Percentiles rank a stretch among this genome's conserved stretches.
Evolutionary conservation across 2,888 invertebrate species (phyloP).

Genomic region (Cerceris rybyensis): DNA sequence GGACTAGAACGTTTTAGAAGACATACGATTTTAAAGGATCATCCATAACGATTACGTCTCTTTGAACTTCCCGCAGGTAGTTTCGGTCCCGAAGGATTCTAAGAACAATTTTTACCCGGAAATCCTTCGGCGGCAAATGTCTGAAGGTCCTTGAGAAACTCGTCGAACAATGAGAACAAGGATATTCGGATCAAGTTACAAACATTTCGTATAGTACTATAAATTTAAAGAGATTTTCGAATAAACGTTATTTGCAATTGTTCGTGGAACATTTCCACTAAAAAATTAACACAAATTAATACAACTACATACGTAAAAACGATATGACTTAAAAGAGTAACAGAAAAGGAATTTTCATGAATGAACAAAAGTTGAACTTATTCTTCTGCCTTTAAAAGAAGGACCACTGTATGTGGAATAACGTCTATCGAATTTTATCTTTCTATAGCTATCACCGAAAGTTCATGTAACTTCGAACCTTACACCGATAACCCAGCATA

Average conservation of each 20-base stretch:
- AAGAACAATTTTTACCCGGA: constrained; percentile 1
- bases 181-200: not conserved
- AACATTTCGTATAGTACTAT: not conserved
- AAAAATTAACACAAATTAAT: not conserved
- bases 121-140: not conserved
- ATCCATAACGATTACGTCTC: not conserved
- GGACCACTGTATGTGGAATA: not conserved
- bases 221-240: no score
- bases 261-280: not conserved
- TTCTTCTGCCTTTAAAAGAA: not conserved
- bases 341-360: not conserved
- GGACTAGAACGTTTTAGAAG: not conserved
- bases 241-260: no score
- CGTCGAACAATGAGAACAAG: not conserved
- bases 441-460: constrained; percentile 63
- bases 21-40: not conserved
- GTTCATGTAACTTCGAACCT: constrained; percentile 71
- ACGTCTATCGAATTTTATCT: constrained; percentile 42
- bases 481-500: constrained; percentile 71
- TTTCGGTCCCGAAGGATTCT: constrained; percentile 14
- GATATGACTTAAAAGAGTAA: not conserved
- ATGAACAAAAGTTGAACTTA: not conserved
- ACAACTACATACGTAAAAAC: not conserved
- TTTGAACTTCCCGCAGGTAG: constrained; percentile 14
- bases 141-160: not conserved